Conservation (phyloP, 2,888 invertebrate species). For the Brenthis ino region DNA sequence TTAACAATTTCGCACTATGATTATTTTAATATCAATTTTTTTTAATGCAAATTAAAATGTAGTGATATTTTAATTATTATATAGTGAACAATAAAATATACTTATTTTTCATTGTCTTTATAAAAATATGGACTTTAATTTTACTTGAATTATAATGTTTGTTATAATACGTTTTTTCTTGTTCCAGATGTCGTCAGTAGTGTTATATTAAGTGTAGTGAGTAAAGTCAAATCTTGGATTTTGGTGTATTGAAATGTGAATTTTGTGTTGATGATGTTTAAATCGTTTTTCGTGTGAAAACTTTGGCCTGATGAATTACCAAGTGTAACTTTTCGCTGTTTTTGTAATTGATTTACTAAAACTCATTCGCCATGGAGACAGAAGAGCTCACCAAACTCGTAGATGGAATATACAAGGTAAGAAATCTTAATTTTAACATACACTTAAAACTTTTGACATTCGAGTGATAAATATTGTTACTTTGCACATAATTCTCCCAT, state of each 20-base stretch:
- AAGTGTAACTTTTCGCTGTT: slow-evolving; percentile 62
- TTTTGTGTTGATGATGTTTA: slow-evolving; percentile 70
- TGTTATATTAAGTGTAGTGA: slow-evolving; percentile 63
- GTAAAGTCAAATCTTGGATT: slow-evolving; percentile 49
- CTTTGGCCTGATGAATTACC: slow-evolving; percentile 71
- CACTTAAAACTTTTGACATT: slow-evolving; percentile 21
- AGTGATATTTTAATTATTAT: neutral
- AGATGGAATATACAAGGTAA: slow-evolving; percentile 95
- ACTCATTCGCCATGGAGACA: slow-evolving; percentile 86
- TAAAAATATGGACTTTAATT: neutral
- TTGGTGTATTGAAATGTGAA: slow-evolving; percentile 75
- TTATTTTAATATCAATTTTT: slow-evolving; percentile 10
- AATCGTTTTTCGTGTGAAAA: slow-evolving; percentile 61
- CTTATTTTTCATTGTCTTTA: neutral
- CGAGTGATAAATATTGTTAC: slow-evolving; percentile 19
- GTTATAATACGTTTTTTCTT: slow-evolving; percentile 55
- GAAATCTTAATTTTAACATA: slow-evolving; percentile 38
- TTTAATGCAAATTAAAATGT: neutral
- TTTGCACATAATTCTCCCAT: slow-evolving; percentile 19
- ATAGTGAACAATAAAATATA: neutral
- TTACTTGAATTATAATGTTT: slow-evolving; percentile 24
- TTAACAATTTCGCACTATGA: neutral
- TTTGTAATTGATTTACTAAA: slow-evolving; percentile 58
- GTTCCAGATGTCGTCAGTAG: slow-evolving; percentile 75
- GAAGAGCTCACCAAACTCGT: slow-evolving; percentile 95